Evolutionary conservation across 2,888 invertebrate species (phyloP).

Genomic region (Epinotia bilunana): DNA sequence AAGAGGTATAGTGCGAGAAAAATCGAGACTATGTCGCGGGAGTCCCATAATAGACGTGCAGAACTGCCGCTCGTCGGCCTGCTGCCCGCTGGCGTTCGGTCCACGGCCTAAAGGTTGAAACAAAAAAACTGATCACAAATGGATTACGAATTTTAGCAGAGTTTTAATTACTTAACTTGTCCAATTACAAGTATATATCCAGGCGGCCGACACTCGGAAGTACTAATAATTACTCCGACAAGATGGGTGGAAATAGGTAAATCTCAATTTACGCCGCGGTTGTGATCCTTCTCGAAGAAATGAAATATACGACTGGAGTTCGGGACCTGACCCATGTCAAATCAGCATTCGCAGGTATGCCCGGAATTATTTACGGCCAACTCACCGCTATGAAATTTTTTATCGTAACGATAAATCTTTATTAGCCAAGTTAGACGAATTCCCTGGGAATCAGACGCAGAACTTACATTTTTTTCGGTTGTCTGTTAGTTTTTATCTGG

Average conservation of each 20-base stretch:
- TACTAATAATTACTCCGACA: conserved; percentile 64
- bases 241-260: conserved; percentile 61
- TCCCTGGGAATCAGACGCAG: conserved; percentile 54
- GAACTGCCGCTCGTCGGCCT: too few relatives aligned
- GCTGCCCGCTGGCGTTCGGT: too few relatives aligned
- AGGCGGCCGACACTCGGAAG: conserved; percentile 41
- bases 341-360: conserved; percentile 82
- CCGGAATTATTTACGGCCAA: conserved; percentile 79
- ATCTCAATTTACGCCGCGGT: conserved; percentile 76
- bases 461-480: conserved; percentile 45
- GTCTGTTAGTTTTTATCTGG: conserved; percentile 28
- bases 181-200: conserved; percentile 40
- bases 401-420: conserved; percentile 79
- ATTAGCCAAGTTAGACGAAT: conserved; percentile 71
- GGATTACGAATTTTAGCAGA: background rate
- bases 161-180: conserved; percentile 36
- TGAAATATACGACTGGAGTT: conserved; percentile 74
- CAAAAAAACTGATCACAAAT: too few relatives aligned
- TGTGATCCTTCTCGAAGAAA: conserved; percentile 73
- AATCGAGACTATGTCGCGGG: too few relatives aligned
- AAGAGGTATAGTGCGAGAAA: too few relatives aligned
- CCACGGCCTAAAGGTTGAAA: background rate
- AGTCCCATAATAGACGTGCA: too few relatives aligned
- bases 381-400: conserved; percentile 78
- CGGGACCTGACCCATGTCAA: conserved; percentile 79